Conservation (phyloP, 2,797 vertebrate species). For the Antrozous pallidus region DNA sequence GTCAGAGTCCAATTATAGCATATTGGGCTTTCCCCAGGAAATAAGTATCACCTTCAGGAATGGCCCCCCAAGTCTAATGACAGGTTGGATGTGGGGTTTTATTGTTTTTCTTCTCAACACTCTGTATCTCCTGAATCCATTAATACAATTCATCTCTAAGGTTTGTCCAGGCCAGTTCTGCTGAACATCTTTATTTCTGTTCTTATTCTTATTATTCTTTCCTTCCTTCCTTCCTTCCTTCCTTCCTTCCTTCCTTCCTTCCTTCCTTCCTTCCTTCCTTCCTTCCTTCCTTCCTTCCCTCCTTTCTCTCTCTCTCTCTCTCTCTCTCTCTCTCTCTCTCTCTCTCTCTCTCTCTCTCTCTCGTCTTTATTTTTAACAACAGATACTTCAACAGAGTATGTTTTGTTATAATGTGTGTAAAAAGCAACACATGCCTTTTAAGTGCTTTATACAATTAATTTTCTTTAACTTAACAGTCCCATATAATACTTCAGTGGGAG, state of each 20-base stretch:
- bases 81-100: background rate
- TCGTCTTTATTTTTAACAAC: background rate
- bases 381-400: background rate
- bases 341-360: no score
- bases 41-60: conserved; percentile 6
- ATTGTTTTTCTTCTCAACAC: background rate
- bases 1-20: background rate
- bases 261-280: no score
- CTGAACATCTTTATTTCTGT: background rate
- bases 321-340: no score
- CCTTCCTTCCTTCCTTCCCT: no score
- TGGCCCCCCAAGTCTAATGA: background rate
- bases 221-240: no score
- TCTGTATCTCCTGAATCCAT: background rate
- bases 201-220: background rate
- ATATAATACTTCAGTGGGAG: background rate
- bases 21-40: background rate
- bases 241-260: no score
- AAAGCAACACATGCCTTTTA: background rate
- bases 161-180: background rate
- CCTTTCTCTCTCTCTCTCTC: no score
- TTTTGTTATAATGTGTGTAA: background rate
- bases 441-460: background rate
- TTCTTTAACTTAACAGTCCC: background rate
- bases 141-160: background rate